Percentiles rank a stretch among this genome's conserved stretches.
Evolutionary conservation across 1,140 invertebrate species (phyloP).

Genomic region (Drosophila tristis): DNA sequence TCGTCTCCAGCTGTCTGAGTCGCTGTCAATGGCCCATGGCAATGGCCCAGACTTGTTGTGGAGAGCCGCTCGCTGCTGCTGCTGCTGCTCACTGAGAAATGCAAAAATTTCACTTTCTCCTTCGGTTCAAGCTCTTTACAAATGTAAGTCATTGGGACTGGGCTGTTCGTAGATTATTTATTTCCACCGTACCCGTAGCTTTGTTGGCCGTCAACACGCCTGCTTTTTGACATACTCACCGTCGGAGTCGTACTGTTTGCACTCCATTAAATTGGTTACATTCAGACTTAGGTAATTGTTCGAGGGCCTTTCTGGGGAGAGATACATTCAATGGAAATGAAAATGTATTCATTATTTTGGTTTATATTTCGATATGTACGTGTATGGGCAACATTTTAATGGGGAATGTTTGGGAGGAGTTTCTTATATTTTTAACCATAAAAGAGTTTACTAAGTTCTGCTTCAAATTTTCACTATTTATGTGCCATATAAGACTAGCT

Average conservation of each 20-base stretch:
- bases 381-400: background rate
- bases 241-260: constrained; percentile 22
- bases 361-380: background rate
- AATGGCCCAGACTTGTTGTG: constrained; percentile 37
- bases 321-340: constrained; percentile 12
- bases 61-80: constrained; percentile 14
- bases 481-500: no score
- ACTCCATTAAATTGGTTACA: constrained; percentile 28
- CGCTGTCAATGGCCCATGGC: constrained; percentile 42
- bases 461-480: no score
- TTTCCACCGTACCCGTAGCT: constrained; percentile 18
- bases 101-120: constrained; percentile 82
- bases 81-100: constrained; percentile 57
- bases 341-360: constrained; percentile 15
- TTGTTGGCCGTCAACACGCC: constrained; percentile 46
- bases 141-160: constrained; percentile 79
- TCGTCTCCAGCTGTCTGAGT: constrained; percentile 21
- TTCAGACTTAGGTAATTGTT: constrained; percentile 34
- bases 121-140: constrained; percentile 59
- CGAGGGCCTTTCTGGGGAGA: background rate
- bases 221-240: background rate
- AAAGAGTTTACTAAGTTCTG: no score
- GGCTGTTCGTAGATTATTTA: constrained; percentile 30
- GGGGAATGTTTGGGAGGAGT: no score
- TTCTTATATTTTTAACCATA: background rate